Conservation (phyloP, 2,888 invertebrate species). For the Belgica antarctica region DNA sequence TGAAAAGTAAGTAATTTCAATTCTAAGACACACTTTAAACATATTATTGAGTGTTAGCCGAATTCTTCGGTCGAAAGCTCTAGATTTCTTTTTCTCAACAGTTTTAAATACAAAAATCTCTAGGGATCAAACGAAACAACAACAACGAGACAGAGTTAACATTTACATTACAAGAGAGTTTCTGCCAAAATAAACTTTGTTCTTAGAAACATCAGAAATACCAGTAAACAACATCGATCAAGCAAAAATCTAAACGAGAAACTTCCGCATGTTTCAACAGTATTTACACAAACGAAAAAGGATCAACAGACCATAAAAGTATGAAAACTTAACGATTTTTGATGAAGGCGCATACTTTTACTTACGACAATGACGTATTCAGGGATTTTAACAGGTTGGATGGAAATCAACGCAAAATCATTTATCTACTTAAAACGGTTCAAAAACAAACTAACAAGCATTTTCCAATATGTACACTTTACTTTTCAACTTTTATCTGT, state of each 20-base stretch:
- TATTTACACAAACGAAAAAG: not conserved
- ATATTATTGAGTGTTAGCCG: conserved; percentile 14
- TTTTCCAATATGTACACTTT: too few relatives aligned
- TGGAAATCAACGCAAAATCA: too few relatives aligned
- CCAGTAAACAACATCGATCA: conserved; percentile 2
- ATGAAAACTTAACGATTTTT: conserved; percentile 13
- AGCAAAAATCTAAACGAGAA: conserved; percentile 18
- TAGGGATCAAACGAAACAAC: not conserved
- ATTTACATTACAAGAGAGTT: too few relatives aligned
- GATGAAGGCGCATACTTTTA: too few relatives aligned
- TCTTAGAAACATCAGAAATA: conserved; percentile 15
- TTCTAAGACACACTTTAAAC: conserved; percentile 34
- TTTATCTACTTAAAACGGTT: too few relatives aligned
- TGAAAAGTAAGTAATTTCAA: conserved; percentile 44
- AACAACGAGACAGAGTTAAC: not conserved
- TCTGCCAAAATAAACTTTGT: too few relatives aligned
- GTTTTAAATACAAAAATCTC: conserved; percentile 27
- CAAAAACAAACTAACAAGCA: too few relatives aligned
- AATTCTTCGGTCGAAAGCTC: not conserved
- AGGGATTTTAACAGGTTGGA: too few relatives aligned
- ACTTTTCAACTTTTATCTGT: too few relatives aligned
- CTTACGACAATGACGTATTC: too few relatives aligned
- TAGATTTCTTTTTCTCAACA: conserved; percentile 11
- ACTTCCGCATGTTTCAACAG: not conserved
- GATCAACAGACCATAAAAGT: conserved; percentile 8